Evolutionary conservation across 1,140 invertebrate species (phyloP).

Genomic region (Saccostrea glomerata): DNA sequence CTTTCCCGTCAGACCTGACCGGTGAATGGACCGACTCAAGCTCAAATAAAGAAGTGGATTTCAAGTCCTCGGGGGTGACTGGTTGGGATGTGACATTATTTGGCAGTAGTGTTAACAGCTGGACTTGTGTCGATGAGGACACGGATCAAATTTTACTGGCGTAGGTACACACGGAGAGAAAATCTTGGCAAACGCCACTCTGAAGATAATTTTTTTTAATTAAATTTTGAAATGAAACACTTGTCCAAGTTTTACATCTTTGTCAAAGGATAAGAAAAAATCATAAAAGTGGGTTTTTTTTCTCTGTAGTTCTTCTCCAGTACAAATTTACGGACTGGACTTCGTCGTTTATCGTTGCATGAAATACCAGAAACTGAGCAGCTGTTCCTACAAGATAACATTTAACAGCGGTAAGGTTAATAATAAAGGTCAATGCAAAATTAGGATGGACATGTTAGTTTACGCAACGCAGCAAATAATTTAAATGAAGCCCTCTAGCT

Average conservation of each 20-base stretch:
- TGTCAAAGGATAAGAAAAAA: too few relatives aligned
- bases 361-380: neutral
- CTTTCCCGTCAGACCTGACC: neutral
- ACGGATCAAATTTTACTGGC: neutral
- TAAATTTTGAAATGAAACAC: too few relatives aligned
- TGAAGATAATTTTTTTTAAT: too few relatives aligned
- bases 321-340: neutral
- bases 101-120: neutral
- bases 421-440: too few relatives aligned
- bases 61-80: neutral
- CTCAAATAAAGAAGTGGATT: neutral
- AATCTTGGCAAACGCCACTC: too few relatives aligned
- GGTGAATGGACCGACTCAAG: neutral
- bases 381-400: neutral
- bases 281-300: neutral
- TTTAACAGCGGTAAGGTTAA: conserved; percentile 9
- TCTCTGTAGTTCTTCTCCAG: neutral
- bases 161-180: neutral
- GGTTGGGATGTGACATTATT: neutral
- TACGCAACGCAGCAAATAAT: too few relatives aligned
- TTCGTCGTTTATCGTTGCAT: conserved; percentile 1
- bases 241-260: too few relatives aligned
- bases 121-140: neutral
- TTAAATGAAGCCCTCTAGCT: too few relatives aligned
- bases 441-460: too few relatives aligned